A percentile compares a stretch with the other conserved stretches of the same genome.
Conservation (phyloP, 2,113 vertebrate species). For the Sylvia atricapilla region DNA sequence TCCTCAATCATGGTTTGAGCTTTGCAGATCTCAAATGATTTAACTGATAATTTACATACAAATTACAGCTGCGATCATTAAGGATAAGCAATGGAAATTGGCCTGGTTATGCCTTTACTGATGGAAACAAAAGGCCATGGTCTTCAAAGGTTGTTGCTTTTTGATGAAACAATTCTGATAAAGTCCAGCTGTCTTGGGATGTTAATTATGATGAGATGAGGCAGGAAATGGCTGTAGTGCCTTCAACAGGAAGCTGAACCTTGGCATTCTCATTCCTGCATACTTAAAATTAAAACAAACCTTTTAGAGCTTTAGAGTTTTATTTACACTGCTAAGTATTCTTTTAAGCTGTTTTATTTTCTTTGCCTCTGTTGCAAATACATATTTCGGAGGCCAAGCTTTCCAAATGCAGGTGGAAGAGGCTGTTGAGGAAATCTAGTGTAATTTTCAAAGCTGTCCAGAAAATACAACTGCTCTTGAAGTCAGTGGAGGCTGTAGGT, state of each 20-base stretch:
- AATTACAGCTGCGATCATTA: constrained; percentile 50
- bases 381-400: neutral
- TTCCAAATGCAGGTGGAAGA: neutral
- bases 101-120: constrained; percentile 33
- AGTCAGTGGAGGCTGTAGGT: neutral
- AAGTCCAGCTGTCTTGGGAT: constrained; percentile 68
- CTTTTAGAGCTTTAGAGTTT: neutral
- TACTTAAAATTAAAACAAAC: constrained; percentile 46
- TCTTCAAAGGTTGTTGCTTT: constrained; percentile 64
- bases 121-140: constrained; percentile 53
- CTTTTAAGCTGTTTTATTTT: neutral
- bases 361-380: neutral
- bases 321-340: neutral
- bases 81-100: constrained; percentile 49
- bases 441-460: neutral
- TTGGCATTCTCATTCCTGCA: constrained; percentile 63
- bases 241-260: constrained; percentile 57
- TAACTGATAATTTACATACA: constrained; percentile 52
- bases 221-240: constrained; percentile 65
- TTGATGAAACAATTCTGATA: constrained; percentile 69
- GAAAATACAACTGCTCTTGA: neutral
- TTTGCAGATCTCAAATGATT: constrained; percentile 15
- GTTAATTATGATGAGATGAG: constrained; percentile 68
- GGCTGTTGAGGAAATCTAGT: neutral
- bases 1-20: neutral